phyloP scores from a whole-genome alignment of 2,888 invertebrate species.

The Amblyjoppa fuscipennis region DNA sequence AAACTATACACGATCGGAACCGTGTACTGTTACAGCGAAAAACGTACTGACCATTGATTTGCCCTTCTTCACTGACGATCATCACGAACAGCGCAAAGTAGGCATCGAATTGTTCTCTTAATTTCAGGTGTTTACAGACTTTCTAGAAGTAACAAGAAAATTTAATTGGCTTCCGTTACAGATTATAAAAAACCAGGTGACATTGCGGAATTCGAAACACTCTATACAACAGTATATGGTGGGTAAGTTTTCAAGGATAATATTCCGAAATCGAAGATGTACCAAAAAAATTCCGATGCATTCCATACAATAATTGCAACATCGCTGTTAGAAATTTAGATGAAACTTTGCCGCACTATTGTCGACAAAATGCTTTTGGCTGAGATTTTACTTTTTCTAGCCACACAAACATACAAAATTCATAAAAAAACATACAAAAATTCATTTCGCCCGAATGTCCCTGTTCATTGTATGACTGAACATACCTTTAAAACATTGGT shows the following conservation, averaged over 20 bases:
- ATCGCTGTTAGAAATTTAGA: no score
- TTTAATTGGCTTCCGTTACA: neutral
- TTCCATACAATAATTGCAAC: no score
- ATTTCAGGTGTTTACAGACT: constrained; percentile 92
- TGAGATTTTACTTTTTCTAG: neutral
- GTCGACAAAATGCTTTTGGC: neutral
- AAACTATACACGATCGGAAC: neutral
- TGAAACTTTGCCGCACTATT: neutral
- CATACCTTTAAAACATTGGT: constrained; percentile 90
- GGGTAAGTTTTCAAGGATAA: no score
- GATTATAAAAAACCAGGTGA: neutral
- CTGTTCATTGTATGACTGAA: constrained; percentile 1
- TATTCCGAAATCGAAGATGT: no score
- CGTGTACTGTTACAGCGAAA: neutral
- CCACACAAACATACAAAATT: neutral
- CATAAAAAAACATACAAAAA: neutral
- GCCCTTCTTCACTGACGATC: constrained; percentile 90
- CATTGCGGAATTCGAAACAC: neutral
- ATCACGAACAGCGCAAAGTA: constrained; percentile 97
- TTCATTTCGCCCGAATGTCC: neutral
- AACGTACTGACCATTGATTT: constrained; percentile 87
- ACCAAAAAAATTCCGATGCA: no score
- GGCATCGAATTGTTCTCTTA: constrained; percentile 92
- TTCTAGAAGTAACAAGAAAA: constrained; percentile 86
- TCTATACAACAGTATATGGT: neutral